These are phyloP conservation scores for Saxidomus purpurata DNA, from an alignment of 1,140 invertebrate species.

Conservation along the genomic window DNA sequence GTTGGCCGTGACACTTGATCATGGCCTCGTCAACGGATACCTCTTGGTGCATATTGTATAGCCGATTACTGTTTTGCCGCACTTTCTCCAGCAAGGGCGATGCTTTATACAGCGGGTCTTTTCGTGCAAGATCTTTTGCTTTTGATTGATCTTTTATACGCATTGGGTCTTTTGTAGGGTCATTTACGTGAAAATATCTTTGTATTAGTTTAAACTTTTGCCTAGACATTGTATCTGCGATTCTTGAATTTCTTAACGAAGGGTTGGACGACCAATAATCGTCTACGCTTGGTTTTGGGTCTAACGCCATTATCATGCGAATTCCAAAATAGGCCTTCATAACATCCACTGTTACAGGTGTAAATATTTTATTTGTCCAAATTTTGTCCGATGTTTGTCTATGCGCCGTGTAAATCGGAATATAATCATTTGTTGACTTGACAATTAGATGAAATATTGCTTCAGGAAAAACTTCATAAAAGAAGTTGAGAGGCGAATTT, in stretches of 20 bases:
- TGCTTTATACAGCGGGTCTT: constrained; percentile 22
- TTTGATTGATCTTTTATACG: not conserved
- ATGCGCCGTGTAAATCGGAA: not conserved
- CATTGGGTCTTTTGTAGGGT: not conserved
- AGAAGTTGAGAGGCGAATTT: not conserved
- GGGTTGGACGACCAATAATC: constrained; percentile 34
- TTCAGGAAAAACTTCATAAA: constrained; percentile 22
- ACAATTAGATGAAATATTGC: not conserved
- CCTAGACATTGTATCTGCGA: constrained; percentile 31
- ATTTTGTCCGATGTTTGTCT: not conserved
- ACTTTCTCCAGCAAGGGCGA: not conserved
- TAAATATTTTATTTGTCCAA: not conserved
- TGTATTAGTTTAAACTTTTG: not conserved
- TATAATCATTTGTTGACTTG: constrained; percentile 28
- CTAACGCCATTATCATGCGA: not conserved
- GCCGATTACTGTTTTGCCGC: not conserved
- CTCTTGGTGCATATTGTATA: constrained; percentile 30
- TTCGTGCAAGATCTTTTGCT: not conserved
- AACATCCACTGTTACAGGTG: not conserved
- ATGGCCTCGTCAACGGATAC: constrained; percentile 31
- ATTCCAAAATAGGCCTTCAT: constrained; percentile 25
- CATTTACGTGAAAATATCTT: constrained; percentile 38
- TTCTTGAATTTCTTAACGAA: constrained; percentile 27
- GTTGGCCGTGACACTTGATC: constrained; percentile 38
- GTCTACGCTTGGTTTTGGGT: not conserved